phyloP scores from a whole-genome alignment of 2,888 invertebrate species.

The Ennomos fuscantarius region DNA sequence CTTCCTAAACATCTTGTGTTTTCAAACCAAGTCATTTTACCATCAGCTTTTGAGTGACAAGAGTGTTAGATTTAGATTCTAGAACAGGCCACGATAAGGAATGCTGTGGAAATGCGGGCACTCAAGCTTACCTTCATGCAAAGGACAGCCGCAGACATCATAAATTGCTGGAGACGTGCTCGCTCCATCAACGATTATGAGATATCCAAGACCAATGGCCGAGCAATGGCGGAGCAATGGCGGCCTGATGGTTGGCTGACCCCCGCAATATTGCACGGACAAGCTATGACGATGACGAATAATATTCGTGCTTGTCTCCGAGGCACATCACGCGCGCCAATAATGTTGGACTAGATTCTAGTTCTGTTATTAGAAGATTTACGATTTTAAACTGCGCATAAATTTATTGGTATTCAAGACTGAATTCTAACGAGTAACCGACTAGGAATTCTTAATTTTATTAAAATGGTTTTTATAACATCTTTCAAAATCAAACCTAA shows the following conservation, averaged over 20 bases:
- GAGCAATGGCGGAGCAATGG: conserved; percentile 42
- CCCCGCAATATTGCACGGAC: conserved; percentile 39
- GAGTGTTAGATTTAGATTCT: conserved; percentile 29
- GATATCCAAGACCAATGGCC: conserved; percentile 48
- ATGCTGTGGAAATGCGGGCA: conserved; percentile 51
- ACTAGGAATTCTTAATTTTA: too few relatives aligned
- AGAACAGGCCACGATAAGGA: conserved; percentile 39
- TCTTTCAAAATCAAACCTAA: too few relatives aligned
- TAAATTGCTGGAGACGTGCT: conserved; percentile 59
- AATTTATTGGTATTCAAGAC: conserved; percentile 34
- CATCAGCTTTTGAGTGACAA: conserved; percentile 14
- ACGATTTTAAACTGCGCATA: conserved; percentile 25
- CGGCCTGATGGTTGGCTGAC: conserved; percentile 44
- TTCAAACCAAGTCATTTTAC: conserved; percentile 6
- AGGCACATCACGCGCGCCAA: conserved; percentile 23
- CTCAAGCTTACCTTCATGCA: conserved; percentile 51
- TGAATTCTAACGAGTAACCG: conserved; percentile 1
- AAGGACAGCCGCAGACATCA: conserved; percentile 58
- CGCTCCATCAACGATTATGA: conserved; percentile 61
- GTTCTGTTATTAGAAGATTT: conserved; percentile 28
- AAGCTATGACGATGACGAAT: conserved; percentile 35
- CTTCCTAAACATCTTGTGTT: background rate
- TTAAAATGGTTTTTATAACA: too few relatives aligned
- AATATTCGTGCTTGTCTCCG: conserved; percentile 34
- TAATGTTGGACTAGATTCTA: conserved; percentile 19